phyloP scores from a whole-genome alignment of 37 sponge, comb jelly and placozoan species.

The Axinella damicornis region DNA sequence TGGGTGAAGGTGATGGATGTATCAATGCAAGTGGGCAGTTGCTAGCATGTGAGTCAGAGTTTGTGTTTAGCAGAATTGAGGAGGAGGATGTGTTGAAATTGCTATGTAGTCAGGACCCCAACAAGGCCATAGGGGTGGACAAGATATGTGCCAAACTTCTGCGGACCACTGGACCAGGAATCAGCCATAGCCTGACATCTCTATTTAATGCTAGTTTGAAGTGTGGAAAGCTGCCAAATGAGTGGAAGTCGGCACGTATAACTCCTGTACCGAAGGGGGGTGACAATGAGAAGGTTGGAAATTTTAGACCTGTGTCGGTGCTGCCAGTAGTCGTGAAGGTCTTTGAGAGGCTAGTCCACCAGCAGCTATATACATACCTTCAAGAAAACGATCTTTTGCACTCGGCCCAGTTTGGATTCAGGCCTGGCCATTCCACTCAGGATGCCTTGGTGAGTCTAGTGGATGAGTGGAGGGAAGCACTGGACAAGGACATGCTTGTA shows the following conservation, averaged over 20 bases:
- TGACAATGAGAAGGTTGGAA: background rate
- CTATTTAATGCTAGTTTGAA: constrained; percentile 17
- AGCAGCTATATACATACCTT: constrained; percentile 25
- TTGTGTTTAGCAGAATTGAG: constrained; percentile 2
- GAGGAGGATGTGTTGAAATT: constrained; percentile 25
- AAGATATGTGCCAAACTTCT: constrained; percentile 5
- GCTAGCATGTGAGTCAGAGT: background rate
- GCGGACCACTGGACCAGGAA: background rate
- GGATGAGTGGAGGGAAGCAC: constrained; percentile 39
- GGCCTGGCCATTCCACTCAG: constrained; percentile 17
- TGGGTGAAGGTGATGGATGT: no score
- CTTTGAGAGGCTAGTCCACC: constrained; percentile 40
- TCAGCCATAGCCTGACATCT: constrained; percentile 11
- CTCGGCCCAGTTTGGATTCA: constrained; percentile 34
- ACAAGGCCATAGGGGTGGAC: constrained; percentile 22
- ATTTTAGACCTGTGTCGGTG: constrained; percentile 24
- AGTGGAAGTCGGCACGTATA: background rate
- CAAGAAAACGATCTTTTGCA: constrained; percentile 11
- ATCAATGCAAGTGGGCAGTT: no score
- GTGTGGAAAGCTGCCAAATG: background rate
- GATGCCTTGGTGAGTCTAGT: background rate
- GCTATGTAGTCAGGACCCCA: background rate
- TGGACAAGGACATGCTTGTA: constrained; percentile 24
- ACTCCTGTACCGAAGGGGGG: background rate
- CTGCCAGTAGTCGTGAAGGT: constrained; percentile 40